A percentile compares a stretch with the other conserved stretches of the same genome.
Evolutionary conservation across 2,113 vertebrate species (phyloP).

Genomic region (Misgurnus anguillicaudatus): DNA sequence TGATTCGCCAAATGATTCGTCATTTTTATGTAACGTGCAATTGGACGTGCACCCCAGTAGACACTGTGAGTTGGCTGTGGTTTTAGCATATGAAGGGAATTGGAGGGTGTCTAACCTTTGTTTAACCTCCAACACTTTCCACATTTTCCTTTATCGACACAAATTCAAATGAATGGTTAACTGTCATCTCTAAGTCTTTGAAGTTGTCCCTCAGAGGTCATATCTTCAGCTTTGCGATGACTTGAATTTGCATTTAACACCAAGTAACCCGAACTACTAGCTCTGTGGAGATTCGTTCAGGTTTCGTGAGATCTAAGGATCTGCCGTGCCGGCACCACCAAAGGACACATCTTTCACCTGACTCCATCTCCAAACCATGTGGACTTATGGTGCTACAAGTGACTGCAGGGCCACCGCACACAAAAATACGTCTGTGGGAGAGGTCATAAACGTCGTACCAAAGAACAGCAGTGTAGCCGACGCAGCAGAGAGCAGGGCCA

Average conservation of each 20-base stretch:
- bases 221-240: conserved; percentile 63
- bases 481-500: conserved; percentile 31
- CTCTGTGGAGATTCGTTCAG: conserved; percentile 59
- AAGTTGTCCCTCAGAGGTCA: conserved; percentile 54
- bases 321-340: conserved; percentile 67
- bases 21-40: not conserved
- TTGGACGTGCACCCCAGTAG: not conserved
- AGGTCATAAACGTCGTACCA: conserved; percentile 50
- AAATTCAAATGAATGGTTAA: conserved; percentile 46
- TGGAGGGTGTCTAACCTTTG: not conserved
- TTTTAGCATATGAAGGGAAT: not conserved
- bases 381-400: not conserved
- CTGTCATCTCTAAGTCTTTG: conserved; percentile 49
- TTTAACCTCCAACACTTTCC: not conserved
- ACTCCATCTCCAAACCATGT: too few relatives aligned
- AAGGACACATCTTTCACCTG: conserved; percentile 38
- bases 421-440: conserved; percentile 35
- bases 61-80: not conserved
- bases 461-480: conserved; percentile 13
- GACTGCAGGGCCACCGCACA: conserved; percentile 48
- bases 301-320: conserved; percentile 69
- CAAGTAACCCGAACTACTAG: conserved; percentile 63
- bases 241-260: conserved; percentile 68
- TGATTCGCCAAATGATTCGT: conserved; percentile 20
- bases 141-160: not conserved